These are phyloP conservation scores for Brachionus rotundiformis DNA, from an alignment of 1,140 invertebrate genomes.

Conservation along the genomic window DNA sequence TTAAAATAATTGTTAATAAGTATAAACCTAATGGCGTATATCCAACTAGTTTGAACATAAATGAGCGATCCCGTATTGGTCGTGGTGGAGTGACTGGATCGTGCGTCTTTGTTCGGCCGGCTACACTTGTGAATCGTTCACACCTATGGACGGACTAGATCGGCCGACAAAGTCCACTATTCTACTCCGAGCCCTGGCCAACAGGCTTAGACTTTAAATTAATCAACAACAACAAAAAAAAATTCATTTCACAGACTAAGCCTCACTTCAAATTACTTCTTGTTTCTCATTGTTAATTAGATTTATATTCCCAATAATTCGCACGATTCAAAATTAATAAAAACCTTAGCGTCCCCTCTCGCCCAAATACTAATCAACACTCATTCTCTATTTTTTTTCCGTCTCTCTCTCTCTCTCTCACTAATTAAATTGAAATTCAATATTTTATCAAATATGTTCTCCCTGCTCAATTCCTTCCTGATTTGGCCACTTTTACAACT, in stretches of 20 bases:
- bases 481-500: background rate
- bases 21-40: background rate
- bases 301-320: background rate
- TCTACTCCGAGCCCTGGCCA: background rate
- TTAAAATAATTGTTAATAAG: background rate
- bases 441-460: background rate
- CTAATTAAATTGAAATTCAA: background rate
- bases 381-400: no score
- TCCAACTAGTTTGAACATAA: conserved; percentile 8
- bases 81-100: background rate
- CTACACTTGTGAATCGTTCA: background rate
- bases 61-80: background rate
- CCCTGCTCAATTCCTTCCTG: conserved; percentile 1
- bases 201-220: background rate
- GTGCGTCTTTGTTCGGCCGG: background rate
- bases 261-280: background rate
- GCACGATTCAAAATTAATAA: background rate
- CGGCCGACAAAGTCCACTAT: background rate
- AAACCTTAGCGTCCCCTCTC: background rate
- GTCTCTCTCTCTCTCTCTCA: no score
- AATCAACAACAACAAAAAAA: background rate
- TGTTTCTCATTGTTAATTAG: no score
- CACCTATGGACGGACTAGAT: background rate
- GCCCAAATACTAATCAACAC: background rate
- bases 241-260: background rate